phyloP scores from a whole-genome alignment of 1,140 invertebrate genomes.

The Camponotus pennsylvanicus region DNA sequence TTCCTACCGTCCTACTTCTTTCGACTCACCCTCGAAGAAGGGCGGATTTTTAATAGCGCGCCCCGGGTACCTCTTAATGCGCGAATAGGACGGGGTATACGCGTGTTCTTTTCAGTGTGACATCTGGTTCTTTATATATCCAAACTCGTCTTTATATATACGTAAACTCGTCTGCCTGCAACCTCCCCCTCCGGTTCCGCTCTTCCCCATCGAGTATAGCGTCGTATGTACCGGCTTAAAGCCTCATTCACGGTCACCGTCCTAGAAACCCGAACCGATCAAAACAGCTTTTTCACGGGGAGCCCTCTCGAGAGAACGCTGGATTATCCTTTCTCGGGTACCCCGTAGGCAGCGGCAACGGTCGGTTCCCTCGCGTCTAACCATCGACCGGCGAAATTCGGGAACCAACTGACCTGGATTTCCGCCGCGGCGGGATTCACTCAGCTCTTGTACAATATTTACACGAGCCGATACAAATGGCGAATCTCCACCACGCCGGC shows the following conservation, averaged over 20 bases:
- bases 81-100: slow-evolving; percentile 42
- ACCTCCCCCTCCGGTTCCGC: slow-evolving; percentile 34
- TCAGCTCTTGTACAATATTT: slow-evolving; percentile 69
- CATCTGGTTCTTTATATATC: slow-evolving; percentile 68
- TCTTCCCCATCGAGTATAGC: slow-evolving; percentile 19
- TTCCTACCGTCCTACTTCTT: not conserved
- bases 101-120: slow-evolving; percentile 69
- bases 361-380: slow-evolving; percentile 65
- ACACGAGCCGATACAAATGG: slow-evolving; percentile 72
- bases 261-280: slow-evolving; percentile 85
- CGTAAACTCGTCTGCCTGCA: slow-evolving; percentile 47
- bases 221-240: slow-evolving; percentile 64
- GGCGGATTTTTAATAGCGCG: slow-evolving; percentile 67
- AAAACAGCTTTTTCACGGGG: slow-evolving; percentile 84
- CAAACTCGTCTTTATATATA: slow-evolving; percentile 44
- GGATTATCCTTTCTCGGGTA: slow-evolving; percentile 79
- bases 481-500: slow-evolving; percentile 49
- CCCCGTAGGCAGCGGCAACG: slow-evolving; percentile 24
- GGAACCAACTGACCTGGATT: slow-evolving; percentile 80
- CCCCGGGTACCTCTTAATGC: slow-evolving; percentile 57
- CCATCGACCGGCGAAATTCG: slow-evolving; percentile 72
- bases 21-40: slow-evolving; percentile 25
- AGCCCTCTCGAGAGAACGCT: slow-evolving; percentile 78
- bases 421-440: slow-evolving; percentile 45
- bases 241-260: slow-evolving; percentile 81